Conservation (phyloP, 2,888 invertebrate species). For the Hirtodrosophila histrioides region DNA sequence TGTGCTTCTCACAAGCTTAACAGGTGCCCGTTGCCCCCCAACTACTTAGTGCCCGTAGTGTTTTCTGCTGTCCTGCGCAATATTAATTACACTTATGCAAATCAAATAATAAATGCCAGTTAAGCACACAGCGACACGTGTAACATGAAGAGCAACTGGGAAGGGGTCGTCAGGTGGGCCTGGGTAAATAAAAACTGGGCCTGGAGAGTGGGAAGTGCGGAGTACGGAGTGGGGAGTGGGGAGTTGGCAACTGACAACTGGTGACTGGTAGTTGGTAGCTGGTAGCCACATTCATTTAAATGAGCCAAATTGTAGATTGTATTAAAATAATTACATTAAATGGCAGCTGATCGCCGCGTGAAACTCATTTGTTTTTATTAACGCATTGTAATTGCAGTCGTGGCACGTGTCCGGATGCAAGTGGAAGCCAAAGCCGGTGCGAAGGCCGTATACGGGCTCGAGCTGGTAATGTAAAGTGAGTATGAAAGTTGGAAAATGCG, state of each 20-base stretch:
- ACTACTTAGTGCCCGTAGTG: background rate
- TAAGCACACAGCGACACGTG: conserved; percentile 53
- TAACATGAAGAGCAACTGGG: conserved; percentile 9
- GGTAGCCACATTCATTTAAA: conserved; percentile 29
- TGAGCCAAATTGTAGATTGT: conserved; percentile 66
- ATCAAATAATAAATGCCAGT: conserved; percentile 61
- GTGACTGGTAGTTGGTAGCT: background rate
- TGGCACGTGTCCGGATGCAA: conserved; percentile 10
- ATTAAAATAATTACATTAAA: conserved; percentile 78
- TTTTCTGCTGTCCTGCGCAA: conserved; percentile 10
- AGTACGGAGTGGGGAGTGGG: background rate
- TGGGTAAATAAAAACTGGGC: background rate
- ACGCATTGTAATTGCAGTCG: conserved; percentile 61
- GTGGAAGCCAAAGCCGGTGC: too few relatives aligned
- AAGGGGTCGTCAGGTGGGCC: too few relatives aligned
- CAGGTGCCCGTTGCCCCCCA: background rate
- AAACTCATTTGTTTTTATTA: conserved; percentile 78
- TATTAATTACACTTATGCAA: conserved; percentile 62
- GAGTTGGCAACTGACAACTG: background rate
- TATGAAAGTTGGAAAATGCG: conserved; percentile 14
- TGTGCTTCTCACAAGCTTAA: conserved; percentile 4
- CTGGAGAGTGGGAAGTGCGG: too few relatives aligned
- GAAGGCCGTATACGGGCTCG: too few relatives aligned
- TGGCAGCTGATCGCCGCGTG: conserved; percentile 68
- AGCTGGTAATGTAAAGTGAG: too few relatives aligned